Evolutionary conservation across 2,888 invertebrate species (phyloP), one percentile per base, ranked within the genome.

Genomic region (Chymomyza procnemis): DNA sequence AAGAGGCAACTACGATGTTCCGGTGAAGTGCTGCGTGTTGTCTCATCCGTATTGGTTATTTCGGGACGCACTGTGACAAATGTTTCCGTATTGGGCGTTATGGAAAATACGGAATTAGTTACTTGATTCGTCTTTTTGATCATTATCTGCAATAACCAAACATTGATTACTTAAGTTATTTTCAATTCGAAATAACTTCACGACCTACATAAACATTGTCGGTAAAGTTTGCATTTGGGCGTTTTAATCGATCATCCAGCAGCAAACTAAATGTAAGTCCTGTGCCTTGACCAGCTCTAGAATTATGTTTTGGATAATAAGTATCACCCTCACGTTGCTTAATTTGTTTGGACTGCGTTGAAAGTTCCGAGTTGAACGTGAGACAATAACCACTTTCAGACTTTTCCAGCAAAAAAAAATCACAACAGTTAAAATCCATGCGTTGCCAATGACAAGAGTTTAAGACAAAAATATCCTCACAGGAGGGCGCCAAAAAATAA

Each of bases 381-480:
- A 91, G 89, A 73, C 92, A 92, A 41, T 89, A 82, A 0, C 92
- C 92, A 61, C 82, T 88, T 74, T 92, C 92, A 0, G 91, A 91
- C 62, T 88, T 90, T 67, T 92, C 92, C 21, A 88, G 63, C 48
- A 91, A 81, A 66, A 92, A 92, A 16, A 89, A 79, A 1, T 90
- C 88, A 71, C 92, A 92, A 59, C 92, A 92, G 34, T 91, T 75
- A 48, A 90, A 87, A n/a, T 77, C 64, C 21, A 75, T 63, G 57
- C 88, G 88, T 0, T 92, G 88, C 92, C 92, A 92, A 78, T 78
- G 85, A 66, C 92, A 92, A 3, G 75, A 69, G 0, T 74, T 81
- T 0, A 65, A 55, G 5, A 74, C 76, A 46, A 92, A 80, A 1
- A 92, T 73, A 18, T 92, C 92, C 22, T 91, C 83, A 67, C 92